Evolutionary conservation across 2,797 vertebrate species (phyloP).

Genomic region (Takifugu rubripes): DNA sequence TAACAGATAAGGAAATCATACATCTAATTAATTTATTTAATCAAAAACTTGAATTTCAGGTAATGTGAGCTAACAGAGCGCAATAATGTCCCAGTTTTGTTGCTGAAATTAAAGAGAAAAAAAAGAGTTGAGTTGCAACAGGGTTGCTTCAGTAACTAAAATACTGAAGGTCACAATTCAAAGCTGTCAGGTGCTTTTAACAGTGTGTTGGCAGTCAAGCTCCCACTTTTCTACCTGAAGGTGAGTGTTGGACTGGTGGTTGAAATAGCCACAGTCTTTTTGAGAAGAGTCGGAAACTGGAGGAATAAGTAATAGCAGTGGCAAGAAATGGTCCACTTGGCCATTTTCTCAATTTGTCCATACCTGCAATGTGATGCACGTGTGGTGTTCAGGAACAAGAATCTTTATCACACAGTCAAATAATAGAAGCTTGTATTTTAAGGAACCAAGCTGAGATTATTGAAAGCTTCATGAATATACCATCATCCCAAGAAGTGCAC

Average conservation of each 20-base stretch:
- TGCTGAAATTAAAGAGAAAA: no score
- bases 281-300: slow-evolving; percentile 17
- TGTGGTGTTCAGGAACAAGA: no score
- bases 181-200: slow-evolving; percentile 20
- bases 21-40: slow-evolving; percentile 9
- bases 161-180: no score
- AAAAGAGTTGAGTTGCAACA: no score
- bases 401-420: no score
- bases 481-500: slow-evolving; percentile 26
- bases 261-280: slow-evolving; percentile 21
- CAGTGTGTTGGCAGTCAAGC: slow-evolving; percentile 15
- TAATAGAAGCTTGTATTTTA: no score
- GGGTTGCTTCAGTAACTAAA: no score
- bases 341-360: background rate
- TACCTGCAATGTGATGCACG: no score
- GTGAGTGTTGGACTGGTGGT: slow-evolving; percentile 5
- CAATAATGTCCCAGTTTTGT: no score
- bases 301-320: slow-evolving; percentile 11
- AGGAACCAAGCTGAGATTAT: no score
- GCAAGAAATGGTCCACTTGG: slow-evolving; percentile 33
- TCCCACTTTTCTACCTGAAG: slow-evolving; percentile 28
- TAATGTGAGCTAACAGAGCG: slow-evolving; percentile 10
- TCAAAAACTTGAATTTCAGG: slow-evolving; percentile 24
- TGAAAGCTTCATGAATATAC: no score
- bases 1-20: background rate